A percentile compares a stretch with the other conserved stretches of the same genome.
These are phyloP conservation scores for Nicator chloris DNA, from an alignment of 2,113 vertebrate species.

Conservation along the genomic window DNA sequence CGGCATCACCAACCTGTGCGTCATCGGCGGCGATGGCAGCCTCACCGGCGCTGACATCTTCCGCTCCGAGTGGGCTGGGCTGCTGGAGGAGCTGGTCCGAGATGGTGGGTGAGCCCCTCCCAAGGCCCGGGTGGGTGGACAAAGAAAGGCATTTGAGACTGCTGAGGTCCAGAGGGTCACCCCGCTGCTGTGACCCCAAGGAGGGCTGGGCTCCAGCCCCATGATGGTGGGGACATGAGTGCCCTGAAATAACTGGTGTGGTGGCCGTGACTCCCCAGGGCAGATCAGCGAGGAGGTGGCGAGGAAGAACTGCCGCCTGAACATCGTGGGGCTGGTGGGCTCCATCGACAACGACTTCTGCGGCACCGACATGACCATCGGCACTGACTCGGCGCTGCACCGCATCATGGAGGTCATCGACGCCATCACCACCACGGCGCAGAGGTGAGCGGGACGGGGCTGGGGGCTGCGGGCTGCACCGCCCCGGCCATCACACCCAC, in stretches of 20 bases:
- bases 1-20: slow-evolving; percentile 92
- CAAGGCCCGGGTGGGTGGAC: fast-evolving
- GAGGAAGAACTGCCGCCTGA: slow-evolving; percentile 76
- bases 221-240: fast-evolving
- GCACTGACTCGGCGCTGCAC: slow-evolving; percentile 95
- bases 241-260: fast-evolving
- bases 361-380: slow-evolving; percentile 97
- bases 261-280: slow-evolving; percentile 37
- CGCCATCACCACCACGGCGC: slow-evolving; percentile 87
- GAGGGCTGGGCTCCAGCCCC: neutral
- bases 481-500: fast-evolving
- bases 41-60: slow-evolving; percentile 92
- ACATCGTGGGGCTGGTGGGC: slow-evolving; percentile 95
- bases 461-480: fast-evolving
- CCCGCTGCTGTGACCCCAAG: fast-evolving
- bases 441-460: neutral
- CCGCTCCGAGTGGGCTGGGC: slow-evolving; percentile 85
- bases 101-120: slow-evolving; percentile 72
- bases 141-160: fast-evolving
- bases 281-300: slow-evolving; percentile 82
- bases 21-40: slow-evolving; percentile 93
- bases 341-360: slow-evolving; percentile 99
- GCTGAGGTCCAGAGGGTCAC: neutral
- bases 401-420: slow-evolving; percentile 95
- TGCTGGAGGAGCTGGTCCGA: slow-evolving; percentile 84